These are phyloP conservation scores for Centropus unirufus DNA, from an alignment of 2,113 vertebrate genomes.

Conservation along the genomic window DNA sequence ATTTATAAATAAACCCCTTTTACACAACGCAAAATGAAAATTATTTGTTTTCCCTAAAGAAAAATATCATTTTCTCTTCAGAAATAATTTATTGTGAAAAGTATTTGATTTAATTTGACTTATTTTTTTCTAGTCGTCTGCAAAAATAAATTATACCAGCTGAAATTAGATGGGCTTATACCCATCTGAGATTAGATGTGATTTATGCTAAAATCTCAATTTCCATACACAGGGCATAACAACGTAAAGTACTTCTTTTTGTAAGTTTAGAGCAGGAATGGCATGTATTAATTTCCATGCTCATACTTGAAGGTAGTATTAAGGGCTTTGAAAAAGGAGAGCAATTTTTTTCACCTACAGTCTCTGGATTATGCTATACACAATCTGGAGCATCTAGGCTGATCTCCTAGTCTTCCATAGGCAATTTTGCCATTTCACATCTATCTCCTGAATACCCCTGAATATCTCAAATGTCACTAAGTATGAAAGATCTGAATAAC, in stretches of 20 bases:
- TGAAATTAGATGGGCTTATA: neutral
- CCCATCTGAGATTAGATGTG: neutral
- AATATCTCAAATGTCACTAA: neutral
- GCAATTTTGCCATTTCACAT: neutral
- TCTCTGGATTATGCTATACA: fast-evolving
- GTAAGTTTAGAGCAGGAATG: neutral
- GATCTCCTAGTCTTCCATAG: neutral
- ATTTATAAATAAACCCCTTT: neutral
- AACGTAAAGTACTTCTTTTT: neutral
- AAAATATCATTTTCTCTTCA: neutral
- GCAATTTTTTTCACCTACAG: neutral
- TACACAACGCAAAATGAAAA: neutral
- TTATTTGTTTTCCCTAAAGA: neutral
- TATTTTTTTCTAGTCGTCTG: neutral
- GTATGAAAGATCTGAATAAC: neutral
- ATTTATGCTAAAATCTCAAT: neutral
- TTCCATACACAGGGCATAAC: neutral
- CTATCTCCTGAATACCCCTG: neutral
- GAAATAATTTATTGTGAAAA: neutral
- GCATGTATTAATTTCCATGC: neutral
- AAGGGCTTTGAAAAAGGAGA: neutral
- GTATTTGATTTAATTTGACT: neutral
- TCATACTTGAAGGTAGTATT: neutral
- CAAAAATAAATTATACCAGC: neutral
- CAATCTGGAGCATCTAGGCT: fast-evolving